These are phyloP conservation scores for Drosophila nasuta DNA, from an alignment of 1,140 invertebrate species.

Conservation along the genomic window DNA sequence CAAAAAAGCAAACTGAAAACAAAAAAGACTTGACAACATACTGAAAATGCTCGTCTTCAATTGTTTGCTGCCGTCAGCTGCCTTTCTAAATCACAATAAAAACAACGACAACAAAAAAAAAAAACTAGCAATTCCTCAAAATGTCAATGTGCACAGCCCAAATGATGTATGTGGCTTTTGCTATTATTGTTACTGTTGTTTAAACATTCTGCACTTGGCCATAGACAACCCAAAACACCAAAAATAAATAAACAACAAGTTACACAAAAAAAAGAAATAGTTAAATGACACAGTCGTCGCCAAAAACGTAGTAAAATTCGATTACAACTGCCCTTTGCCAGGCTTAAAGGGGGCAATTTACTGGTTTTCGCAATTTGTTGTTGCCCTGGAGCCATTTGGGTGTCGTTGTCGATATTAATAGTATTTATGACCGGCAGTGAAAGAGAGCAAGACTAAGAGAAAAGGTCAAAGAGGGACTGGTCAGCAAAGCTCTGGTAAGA, in stretches of 20 bases:
- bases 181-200: conserved; percentile 23
- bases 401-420: conserved; percentile 63
- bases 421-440: conserved; percentile 59
- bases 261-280: background rate
- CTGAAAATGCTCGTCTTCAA: conserved; percentile 40
- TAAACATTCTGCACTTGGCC: conserved; percentile 60
- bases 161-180: conserved; percentile 17
- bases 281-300: conserved; percentile 37
- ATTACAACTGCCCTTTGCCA: conserved; percentile 68
- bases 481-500: conserved; percentile 31
- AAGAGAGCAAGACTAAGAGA: conserved; percentile 1
- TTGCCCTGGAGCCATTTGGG: conserved; percentile 37
- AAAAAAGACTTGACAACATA: conserved; percentile 42
- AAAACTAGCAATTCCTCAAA: conserved; percentile 50
- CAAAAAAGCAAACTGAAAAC: conserved; percentile 5
- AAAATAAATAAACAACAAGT: no score
- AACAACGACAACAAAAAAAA: background rate
- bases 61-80: conserved; percentile 35
- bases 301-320: conserved; percentile 40
- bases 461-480: conserved; percentile 59
- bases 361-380: conserved; percentile 38
- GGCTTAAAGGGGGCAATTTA: conserved; percentile 31
- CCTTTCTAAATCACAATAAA: conserved; percentile 51
- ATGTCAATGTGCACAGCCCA: conserved; percentile 70
- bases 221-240: background rate